phyloP scores from a whole-genome alignment of 2,888 invertebrate species.

The Watsonalla binaria region DNA sequence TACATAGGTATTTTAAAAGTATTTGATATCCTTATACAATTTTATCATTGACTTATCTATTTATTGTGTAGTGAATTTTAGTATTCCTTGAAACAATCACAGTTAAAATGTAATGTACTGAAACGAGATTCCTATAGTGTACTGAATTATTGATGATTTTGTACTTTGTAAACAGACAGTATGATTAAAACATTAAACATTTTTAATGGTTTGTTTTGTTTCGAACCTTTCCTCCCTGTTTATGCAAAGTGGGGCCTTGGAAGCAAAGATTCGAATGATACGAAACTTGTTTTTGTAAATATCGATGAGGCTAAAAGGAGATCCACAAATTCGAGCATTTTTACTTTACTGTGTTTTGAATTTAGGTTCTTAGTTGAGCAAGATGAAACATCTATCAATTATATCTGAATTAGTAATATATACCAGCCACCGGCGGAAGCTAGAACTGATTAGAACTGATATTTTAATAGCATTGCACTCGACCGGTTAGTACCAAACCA shows the following conservation, averaged over 20 bases:
- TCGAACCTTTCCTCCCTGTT: neutral
- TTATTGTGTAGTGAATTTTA: constrained; percentile 49
- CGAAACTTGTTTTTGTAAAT: too few relatives aligned
- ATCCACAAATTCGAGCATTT: too few relatives aligned
- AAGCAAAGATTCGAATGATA: too few relatives aligned
- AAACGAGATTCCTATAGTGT: constrained; percentile 44
- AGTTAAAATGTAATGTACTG: constrained; percentile 45
- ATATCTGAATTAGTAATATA: too few relatives aligned
- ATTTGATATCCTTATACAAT: constrained; percentile 77
- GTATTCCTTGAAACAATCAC: constrained; percentile 23
- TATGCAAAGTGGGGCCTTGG: neutral
- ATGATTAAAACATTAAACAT: constrained; percentile 52
- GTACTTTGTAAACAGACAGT: constrained; percentile 47
- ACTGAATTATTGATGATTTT: constrained; percentile 39
- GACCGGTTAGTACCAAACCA: too few relatives aligned
- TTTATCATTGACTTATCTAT: constrained; percentile 57
- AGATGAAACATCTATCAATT: too few relatives aligned
- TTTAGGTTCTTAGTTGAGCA: too few relatives aligned
- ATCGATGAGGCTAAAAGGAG: too few relatives aligned
- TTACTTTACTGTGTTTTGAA: too few relatives aligned
- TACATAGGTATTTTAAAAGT: constrained; percentile 59
- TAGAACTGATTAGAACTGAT: too few relatives aligned
- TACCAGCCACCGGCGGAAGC: too few relatives aligned
- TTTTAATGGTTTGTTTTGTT: constrained; percentile 34
- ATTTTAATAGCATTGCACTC: too few relatives aligned